Conservation (phyloP, 1,140 invertebrate genomes). For the Drosophila elegans region DNA sequence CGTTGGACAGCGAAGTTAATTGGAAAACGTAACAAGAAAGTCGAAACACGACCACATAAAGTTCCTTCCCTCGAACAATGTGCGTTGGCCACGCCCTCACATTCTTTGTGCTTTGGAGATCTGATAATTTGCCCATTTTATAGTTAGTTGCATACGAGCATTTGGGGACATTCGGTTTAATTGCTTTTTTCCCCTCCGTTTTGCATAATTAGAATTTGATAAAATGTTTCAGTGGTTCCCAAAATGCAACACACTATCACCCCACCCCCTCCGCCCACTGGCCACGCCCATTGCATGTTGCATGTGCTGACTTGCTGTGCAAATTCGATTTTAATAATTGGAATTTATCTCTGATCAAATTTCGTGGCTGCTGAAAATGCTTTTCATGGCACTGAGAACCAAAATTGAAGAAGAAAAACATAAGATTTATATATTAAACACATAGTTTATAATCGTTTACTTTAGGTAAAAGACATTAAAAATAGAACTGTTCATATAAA, state of each 20-base stretch:
- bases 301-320: constrained; percentile 39
- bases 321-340: constrained; percentile 81
- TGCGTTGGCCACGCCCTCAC: not conserved
- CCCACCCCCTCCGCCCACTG: not conserved
- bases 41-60: constrained; percentile 10
- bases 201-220: constrained; percentile 72
- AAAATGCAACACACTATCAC: constrained; percentile 17
- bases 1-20: constrained; percentile 53
- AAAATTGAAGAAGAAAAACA: not conserved
- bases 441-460: not conserved
- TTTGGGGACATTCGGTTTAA: constrained; percentile 59
- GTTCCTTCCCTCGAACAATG: constrained; percentile 24
- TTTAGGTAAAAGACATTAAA: too few species aligned
- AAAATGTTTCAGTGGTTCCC: constrained; percentile 49
- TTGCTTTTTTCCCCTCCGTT: constrained; percentile 72
- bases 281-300: constrained; percentile 50
- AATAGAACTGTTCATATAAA: too few species aligned
- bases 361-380: constrained; percentile 55
- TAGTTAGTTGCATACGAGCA: constrained; percentile 35
- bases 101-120: constrained; percentile 17
- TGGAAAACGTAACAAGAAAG: constrained; percentile 59
- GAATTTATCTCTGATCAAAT: constrained; percentile 71
- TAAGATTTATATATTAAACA: not conserved
- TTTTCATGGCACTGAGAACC: constrained; percentile 14
- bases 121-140: constrained; percentile 67